phyloP scores from a whole-genome alignment of 2,888 invertebrate genomes.

The Dasysyrphus albostriatus region DNA sequence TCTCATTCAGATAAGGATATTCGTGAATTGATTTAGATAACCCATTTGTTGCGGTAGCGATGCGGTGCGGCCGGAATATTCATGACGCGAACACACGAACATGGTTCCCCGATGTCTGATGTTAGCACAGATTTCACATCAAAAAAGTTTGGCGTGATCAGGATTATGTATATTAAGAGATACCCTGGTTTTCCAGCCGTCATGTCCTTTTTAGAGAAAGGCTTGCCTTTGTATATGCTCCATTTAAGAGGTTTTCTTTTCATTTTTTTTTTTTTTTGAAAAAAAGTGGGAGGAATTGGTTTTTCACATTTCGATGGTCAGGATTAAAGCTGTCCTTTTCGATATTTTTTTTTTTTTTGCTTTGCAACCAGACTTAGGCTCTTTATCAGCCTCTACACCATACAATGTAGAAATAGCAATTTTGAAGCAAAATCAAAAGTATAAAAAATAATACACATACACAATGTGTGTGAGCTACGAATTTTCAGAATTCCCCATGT shows the following conservation, averaged over 20 bases:
- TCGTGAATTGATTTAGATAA: conserved; percentile 72
- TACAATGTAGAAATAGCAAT: conserved; percentile 27
- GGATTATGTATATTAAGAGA: conserved; percentile 55
- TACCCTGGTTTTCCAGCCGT: conserved; percentile 3
- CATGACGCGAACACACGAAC: conserved; percentile 49
- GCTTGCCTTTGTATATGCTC: not conserved
- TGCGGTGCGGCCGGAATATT: conserved; percentile 27
- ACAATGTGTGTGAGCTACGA: conserved; percentile 11
- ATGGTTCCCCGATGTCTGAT: conserved; percentile 41
- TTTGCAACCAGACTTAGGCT: not conserved
- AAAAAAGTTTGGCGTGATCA: conserved; percentile 54
- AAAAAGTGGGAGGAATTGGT: conserved; percentile 42
- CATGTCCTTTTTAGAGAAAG: not conserved
- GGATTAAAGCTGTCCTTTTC: conserved; percentile 68
- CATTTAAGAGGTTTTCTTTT: conserved; percentile 1
- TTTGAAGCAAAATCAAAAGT: conserved; percentile 1
- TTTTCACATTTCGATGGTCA: conserved; percentile 72
- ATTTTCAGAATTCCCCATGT: conserved; percentile 16
- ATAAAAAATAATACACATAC: conserved; percentile 24
- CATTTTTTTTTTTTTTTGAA: not conserved
- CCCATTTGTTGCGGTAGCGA: conserved; percentile 52
- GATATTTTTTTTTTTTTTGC: not conserved
- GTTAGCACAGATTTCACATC: conserved; percentile 57
- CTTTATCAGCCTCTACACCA: conserved; percentile 26
- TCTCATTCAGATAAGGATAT: conserved; percentile 49